Evolutionary conservation across 2,888 invertebrate species (phyloP), one percentile per base, ranked within the genome.

Genomic region (Notocelia uddmanniana): DNA sequence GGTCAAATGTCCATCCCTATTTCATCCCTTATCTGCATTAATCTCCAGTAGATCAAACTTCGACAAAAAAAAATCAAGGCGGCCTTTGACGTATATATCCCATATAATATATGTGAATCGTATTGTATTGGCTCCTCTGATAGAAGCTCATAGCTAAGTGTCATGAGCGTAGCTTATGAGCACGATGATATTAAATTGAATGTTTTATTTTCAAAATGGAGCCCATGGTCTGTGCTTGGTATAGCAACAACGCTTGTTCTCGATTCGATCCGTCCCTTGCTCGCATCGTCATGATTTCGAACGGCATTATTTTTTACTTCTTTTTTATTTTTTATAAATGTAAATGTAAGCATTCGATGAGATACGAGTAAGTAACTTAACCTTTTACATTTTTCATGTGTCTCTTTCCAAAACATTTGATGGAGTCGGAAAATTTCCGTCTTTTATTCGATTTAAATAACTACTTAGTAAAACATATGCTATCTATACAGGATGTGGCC

Each of bases 221-320:
- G 21, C 34, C 11, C 45, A 26, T 8, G 54, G 66, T 19, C 41
- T 19, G 59, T 31, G 23, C 45, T 48, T 31, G 59, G 72, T 68
- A 26, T 68, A 72, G 72, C 72, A 72, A 72, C 68, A 68, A 48
- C 67, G 67, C 34, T 62, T 59, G 58, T 45, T 67, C 60, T 57
- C 67, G 58, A 41, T 34, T 62, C 48, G 21, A 50, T 9, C 19
- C 54, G 45, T 45, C 72, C 52, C 52, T 37, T 48, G 67, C 71
- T 52, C 59, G 69, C 67, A 48, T 64, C 55, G 48, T 55, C 62
- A 55, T 60, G 54, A 72, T 72, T 58, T 59, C 55, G 55, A 55
- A 67, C 54, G 68, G 55, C 68, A 60, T 62, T 68, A 48, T 62
- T 67, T 72, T 68, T 72, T 55, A 37, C 64, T 34, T 72, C 54